These are phyloP conservation scores for Drosophila phalerata DNA, from an alignment of 2,888 invertebrate species.

Conservation along the genomic window DNA sequence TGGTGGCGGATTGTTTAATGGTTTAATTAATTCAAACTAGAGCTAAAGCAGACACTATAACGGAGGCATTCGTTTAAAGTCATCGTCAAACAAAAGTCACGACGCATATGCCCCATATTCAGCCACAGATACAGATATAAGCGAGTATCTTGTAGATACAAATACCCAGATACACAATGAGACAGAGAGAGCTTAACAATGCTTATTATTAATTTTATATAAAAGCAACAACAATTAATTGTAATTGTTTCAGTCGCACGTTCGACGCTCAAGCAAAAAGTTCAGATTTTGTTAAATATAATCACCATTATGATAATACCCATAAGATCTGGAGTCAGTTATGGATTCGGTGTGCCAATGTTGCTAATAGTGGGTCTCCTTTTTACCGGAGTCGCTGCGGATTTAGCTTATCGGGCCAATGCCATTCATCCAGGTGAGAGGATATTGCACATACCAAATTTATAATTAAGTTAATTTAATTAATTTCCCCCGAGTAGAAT, in stretches of 20 bases:
- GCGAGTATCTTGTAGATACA: constrained; percentile 17
- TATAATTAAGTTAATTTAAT: neutral
- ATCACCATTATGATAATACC: constrained; percentile 24
- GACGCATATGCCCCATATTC: constrained; percentile 52
- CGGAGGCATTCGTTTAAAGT: constrained; percentile 27
- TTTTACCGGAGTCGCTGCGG: constrained; percentile 48
- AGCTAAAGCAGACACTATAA: constrained; percentile 46
- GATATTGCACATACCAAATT: neutral
- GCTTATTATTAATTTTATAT: constrained; percentile 82
- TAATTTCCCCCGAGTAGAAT: constrained; percentile 49
- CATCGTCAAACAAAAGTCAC: constrained; percentile 55
- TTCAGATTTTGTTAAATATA: constrained; percentile 17
- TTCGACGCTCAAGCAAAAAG: constrained; percentile 61
- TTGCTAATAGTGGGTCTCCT: constrained; percentile 47
- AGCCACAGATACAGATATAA: constrained; percentile 11
- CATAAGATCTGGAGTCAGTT: constrained; percentile 14
- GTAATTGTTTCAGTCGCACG: constrained; percentile 80
- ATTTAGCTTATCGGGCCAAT: constrained; percentile 80
- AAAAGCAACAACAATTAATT: constrained; percentile 84
- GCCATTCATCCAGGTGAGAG: constrained; percentile 78
- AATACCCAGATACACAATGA: neutral
- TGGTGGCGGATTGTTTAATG: constrained; percentile 20
- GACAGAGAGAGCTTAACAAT: constrained; percentile 2
- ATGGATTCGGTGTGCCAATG: constrained; percentile 24
- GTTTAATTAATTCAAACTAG: constrained; percentile 70